phyloP scores from a whole-genome alignment of 1,140 invertebrate species.

The Anadara kagoshimensis region DNA sequence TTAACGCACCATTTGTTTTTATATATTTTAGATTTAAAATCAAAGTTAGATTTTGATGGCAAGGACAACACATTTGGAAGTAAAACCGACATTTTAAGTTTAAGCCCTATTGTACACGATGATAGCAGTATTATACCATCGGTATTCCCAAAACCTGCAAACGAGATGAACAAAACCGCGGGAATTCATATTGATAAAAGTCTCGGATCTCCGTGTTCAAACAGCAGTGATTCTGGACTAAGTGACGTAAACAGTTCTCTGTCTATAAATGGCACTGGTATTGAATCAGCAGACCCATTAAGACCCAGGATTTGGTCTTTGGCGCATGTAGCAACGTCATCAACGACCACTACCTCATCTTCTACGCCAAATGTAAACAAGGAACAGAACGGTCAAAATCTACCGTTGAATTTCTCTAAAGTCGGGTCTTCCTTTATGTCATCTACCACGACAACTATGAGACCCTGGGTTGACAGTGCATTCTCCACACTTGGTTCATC shows the following conservation, averaged over 20 bases:
- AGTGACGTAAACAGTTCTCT: slow-evolving; percentile 65
- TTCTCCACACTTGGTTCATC: slow-evolving; percentile 32
- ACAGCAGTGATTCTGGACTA: slow-evolving; percentile 68
- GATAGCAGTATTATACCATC: too few relatives aligned
- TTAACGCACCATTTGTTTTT: too few relatives aligned
- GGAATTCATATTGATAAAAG: slow-evolving; percentile 46
- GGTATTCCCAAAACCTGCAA: not conserved
- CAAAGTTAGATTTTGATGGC: too few relatives aligned
- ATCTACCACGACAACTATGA: slow-evolving; percentile 29
- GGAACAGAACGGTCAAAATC: slow-evolving; percentile 38
- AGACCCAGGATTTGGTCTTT: slow-evolving; percentile 98
- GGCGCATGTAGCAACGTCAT: slow-evolving; percentile 97
- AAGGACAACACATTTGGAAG: too few relatives aligned
- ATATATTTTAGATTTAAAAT: too few relatives aligned
- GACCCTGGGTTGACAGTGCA: slow-evolving; percentile 42
- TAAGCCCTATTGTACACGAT: too few relatives aligned
- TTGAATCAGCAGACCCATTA: slow-evolving; percentile 71
- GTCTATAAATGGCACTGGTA: slow-evolving; percentile 41
- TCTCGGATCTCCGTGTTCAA: slow-evolving; percentile 66
- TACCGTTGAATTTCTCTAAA: slow-evolving; percentile 38
- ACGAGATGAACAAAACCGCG: slow-evolving; percentile 35
- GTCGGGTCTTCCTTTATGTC: slow-evolving; percentile 27
- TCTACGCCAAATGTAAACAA: slow-evolving; percentile 11
- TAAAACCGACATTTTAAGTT: too few relatives aligned
- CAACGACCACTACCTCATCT: slow-evolving; percentile 69